These are phyloP conservation scores for Aphodius sticticus DNA, from an alignment of 2,888 invertebrate genomes.

Conservation along the genomic window DNA sequence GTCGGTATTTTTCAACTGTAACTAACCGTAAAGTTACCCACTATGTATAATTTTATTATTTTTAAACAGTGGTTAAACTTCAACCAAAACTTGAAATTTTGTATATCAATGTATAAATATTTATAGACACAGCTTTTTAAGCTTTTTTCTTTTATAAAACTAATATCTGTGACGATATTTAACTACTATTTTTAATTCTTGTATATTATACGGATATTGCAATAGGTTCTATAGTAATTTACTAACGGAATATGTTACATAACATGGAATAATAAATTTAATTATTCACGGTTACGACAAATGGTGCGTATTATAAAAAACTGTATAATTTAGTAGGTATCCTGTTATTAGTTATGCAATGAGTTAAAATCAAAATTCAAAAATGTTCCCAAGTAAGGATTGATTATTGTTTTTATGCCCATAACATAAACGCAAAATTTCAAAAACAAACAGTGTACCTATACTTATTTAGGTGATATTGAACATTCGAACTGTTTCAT, in stretches of 20 bases:
- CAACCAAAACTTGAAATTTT: too few relatives aligned
- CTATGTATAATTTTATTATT: not conserved
- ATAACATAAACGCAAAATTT: too few relatives aligned
- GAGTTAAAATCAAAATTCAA: not conserved
- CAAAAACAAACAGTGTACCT: not conserved
- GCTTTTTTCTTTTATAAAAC: too few relatives aligned
- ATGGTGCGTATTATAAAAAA: not conserved
- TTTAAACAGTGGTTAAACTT: not conserved
- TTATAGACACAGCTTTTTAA: too few relatives aligned
- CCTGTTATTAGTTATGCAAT: not conserved
- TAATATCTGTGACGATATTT: too few relatives aligned
- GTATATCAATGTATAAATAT: too few relatives aligned
- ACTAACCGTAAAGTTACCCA: not conserved
- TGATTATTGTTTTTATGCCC: not conserved
- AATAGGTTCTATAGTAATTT: not conserved
- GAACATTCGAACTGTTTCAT: not conserved
- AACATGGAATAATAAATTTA: not conserved
- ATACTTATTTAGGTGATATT: not conserved
- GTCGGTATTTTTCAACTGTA: too few relatives aligned
- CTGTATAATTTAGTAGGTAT: not conserved
- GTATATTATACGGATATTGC: not conserved
- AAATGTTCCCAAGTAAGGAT: not conserved
- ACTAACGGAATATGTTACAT: not conserved
- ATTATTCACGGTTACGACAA: not conserved
- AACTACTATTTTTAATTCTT: too few relatives aligned